Base-by-base conservation (phyloP, 35 echinoderm and acorn worm species). In the Amphiura filiformis region DNA sequence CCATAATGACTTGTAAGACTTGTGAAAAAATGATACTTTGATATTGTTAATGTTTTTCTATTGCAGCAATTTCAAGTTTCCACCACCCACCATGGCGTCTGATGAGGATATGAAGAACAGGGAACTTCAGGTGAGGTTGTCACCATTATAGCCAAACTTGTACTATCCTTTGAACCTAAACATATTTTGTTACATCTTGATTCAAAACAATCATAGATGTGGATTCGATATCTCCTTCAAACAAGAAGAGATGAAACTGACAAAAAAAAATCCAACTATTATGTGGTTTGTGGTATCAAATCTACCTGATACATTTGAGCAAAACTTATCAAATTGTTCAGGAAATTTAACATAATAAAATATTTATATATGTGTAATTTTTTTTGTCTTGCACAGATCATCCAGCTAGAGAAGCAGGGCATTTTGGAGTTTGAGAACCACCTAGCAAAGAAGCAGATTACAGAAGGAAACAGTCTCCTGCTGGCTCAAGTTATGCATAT, bases 381-480 rank as follows among this genome's bases (percentile, higher is more conserved):
- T 70, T 80, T 39, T 76, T 86, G 76, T 76, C 0, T 56, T 75
- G n/a, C n/a, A 35, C 77, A 98, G 96, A 87, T 98, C 80, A 80
- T 56, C 76, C 86, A 94, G 13, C 78, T 98, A 20, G 96, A 98
- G 83, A 98, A 98, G 86, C 92, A 98, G 36, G 96, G 91, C 28
- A 98, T 98, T 38, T 39, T 98, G 26, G 89, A 89, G 82, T 98
- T 98, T 94, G 96, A 98, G 79, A 94, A 91, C 81, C 96, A 94
- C 61, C 90, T 98, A 13, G 96, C 96, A 0, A 42, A 78, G 23
- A 92, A 91, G 17, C 87, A 81, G 79, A 98, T 98, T 78, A 94
- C 86, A 13, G 96, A 98, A 65, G 79, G 42, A 17, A 98, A 89
- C 79, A 98, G 96, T 84, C 80, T 98, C 12, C 78, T 98, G 4